phyloP scores from a whole-genome alignment of 23 tunicate species.

The Ciona savignyi region DNA sequence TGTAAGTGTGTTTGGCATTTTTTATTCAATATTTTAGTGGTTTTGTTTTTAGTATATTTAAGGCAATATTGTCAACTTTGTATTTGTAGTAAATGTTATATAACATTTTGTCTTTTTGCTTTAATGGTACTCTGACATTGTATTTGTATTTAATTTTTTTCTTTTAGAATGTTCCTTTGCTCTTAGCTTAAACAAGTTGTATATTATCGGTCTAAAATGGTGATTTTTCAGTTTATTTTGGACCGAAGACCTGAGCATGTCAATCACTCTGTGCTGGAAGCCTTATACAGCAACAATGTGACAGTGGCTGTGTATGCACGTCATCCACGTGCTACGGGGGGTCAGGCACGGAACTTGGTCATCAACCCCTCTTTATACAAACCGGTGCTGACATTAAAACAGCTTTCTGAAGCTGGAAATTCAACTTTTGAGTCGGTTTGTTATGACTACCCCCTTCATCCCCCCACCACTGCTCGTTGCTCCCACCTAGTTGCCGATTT shows the following conservation, averaged over 20 bases:
- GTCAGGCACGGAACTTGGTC: constrained; percentile 11
- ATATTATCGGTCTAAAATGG: no score
- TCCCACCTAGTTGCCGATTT: constrained; percentile 13
- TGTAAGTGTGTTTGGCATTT: background rate
- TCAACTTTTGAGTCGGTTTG: constrained; percentile 5
- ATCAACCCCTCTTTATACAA: background rate
- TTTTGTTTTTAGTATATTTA: no score
- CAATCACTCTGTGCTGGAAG: background rate
- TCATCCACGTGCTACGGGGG: constrained; percentile 4
- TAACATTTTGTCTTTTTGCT: no score
- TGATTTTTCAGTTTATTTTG: background rate
- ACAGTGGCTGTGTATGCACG: constrained; percentile 10
- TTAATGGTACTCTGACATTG: no score
- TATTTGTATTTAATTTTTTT: no score
- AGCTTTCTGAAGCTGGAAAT: constrained; percentile 1
- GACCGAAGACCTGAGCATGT: constrained; percentile 3
- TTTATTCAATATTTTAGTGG: no score
- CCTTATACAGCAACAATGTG: background rate
- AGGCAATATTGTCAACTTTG: no score
- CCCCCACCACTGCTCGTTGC: constrained; percentile 11
- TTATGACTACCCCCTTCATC: background rate
- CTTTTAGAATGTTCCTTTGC: no score
- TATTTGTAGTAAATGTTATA: no score
- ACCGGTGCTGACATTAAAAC: constrained; percentile 2
- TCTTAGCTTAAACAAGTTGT: no score